Evolutionary conservation across 2,888 invertebrate genomes (phyloP).

Genomic region (Rutpela maculata): DNA sequence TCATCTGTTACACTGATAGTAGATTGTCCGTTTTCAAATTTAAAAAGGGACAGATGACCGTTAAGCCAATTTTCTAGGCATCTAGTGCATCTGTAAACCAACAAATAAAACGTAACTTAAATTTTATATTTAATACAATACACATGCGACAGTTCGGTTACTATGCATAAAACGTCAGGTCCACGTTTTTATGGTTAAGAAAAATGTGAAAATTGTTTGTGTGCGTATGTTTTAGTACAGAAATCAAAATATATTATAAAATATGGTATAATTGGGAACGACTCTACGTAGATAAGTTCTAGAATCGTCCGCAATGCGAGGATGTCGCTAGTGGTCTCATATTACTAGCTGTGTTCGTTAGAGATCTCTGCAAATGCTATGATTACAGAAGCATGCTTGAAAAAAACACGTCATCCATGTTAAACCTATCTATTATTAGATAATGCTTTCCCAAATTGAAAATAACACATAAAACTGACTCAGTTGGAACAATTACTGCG

Average conservation of each 20-base stretch:
- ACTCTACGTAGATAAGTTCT: constrained; percentile 70
- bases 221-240: constrained; percentile 74
- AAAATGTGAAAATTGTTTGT: constrained; percentile 71
- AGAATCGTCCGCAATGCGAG: constrained; percentile 72
- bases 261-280: constrained; percentile 70
- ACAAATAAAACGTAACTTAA: constrained; percentile 36
- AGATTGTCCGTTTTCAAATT: constrained; percentile 34
- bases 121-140: constrained; percentile 45
- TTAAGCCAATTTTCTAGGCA: constrained; percentile 18
- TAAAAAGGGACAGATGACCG: background rate
- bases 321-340: constrained; percentile 72
- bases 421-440: background rate
- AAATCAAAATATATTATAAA: constrained; percentile 72
- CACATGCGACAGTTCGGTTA: constrained; percentile 31
- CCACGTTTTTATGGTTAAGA: constrained; percentile 68
- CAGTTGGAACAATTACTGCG: too few relatives aligned
- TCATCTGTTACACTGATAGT: constrained; percentile 19
- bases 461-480: background rate
- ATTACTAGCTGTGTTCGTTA: constrained; percentile 74
- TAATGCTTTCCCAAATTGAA: background rate
- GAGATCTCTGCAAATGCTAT: constrained; percentile 70
- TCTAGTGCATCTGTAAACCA: constrained; percentile 42
- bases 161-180: constrained; percentile 64
- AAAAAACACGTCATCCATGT: constrained; percentile 5
- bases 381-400: constrained; percentile 58